Conservation (phyloP, 2,888 invertebrate species). For the Tuta absoluta region DNA sequence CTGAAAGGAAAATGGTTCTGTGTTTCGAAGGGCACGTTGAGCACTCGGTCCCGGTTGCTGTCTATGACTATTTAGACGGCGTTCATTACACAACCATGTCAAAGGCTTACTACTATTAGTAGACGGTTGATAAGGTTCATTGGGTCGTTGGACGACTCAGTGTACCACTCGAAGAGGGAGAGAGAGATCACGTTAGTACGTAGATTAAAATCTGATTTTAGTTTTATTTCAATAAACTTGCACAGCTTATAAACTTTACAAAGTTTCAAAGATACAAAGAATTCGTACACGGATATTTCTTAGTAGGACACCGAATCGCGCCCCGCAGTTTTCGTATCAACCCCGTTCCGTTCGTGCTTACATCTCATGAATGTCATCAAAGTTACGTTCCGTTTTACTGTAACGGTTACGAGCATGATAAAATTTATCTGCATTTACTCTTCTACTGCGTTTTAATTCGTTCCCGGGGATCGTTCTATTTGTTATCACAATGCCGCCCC, state of each 20-base stretch:
- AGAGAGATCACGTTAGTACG: too few relatives aligned
- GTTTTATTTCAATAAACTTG: neutral
- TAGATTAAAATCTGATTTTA: too few relatives aligned
- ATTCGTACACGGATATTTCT: neutral
- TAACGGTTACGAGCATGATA: constrained; percentile 11
- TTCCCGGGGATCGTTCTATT: neutral
- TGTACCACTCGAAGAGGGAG: too few relatives aligned
- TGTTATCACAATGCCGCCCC: neutral
- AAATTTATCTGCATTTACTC: constrained; percentile 16
- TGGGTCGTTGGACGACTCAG: too few relatives aligned
- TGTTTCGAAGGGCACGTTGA: too few relatives aligned
- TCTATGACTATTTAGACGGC: too few relatives aligned
- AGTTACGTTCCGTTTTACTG: neutral
- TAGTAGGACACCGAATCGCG: neutral
- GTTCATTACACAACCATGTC: too few relatives aligned
- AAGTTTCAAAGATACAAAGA: neutral
- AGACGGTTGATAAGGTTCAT: too few relatives aligned
- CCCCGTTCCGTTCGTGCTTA: neutral
- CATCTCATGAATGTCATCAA: constrained; percentile 2
- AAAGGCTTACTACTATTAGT: too few relatives aligned
- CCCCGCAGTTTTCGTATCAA: neutral
- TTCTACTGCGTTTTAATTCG: constrained; percentile 9
- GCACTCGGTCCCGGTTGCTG: too few relatives aligned
- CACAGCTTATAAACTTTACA: neutral
- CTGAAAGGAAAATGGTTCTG: too few relatives aligned